A percentile compares a stretch with the other conserved stretches of the same genome.
Evolutionary conservation across 2,797 vertebrate species (phyloP).

Genomic region (Danio kyathit): DNA sequence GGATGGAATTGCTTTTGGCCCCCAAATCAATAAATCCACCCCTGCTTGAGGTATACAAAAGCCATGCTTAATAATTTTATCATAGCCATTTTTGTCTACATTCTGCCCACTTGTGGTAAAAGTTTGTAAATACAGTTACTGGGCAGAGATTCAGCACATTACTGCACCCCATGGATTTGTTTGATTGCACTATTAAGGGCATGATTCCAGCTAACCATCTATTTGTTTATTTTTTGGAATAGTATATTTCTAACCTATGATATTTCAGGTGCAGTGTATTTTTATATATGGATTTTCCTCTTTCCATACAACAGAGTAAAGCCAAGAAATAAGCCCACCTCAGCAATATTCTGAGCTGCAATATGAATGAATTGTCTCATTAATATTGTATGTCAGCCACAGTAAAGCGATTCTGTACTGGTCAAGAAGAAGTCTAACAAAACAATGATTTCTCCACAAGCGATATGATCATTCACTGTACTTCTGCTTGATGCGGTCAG

Average conservation of each 20-base stretch:
- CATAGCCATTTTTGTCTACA: neutral
- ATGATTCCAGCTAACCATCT: neutral
- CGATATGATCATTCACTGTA: neutral
- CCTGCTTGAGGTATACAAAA: neutral
- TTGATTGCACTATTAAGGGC: neutral
- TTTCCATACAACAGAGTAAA: neutral
- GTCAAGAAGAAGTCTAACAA: neutral
- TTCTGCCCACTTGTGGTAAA: constrained; percentile 55
- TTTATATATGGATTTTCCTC: neutral
- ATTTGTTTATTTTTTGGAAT: neutral
- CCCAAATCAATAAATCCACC: too few relatives aligned
- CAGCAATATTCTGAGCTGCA: neutral
- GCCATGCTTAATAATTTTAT: neutral
- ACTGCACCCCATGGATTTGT: neutral
- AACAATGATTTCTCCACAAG: neutral
- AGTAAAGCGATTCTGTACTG: neutral
- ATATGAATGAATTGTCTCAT: neutral
- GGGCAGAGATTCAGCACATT: neutral
- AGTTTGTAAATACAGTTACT: neutral
- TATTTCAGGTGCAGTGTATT: constrained; percentile 7
- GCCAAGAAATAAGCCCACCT: neutral
- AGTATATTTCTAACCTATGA: neutral
- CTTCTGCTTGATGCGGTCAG: neutral
- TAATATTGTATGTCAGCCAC: neutral
- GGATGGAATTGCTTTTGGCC: too few relatives aligned